A percentile compares a stretch with the other conserved stretches of the same genome.
These are phyloP conservation scores for Belonocnema kinseyi DNA, from an alignment of 1,140 invertebrate genomes.

Conservation along the genomic window DNA sequence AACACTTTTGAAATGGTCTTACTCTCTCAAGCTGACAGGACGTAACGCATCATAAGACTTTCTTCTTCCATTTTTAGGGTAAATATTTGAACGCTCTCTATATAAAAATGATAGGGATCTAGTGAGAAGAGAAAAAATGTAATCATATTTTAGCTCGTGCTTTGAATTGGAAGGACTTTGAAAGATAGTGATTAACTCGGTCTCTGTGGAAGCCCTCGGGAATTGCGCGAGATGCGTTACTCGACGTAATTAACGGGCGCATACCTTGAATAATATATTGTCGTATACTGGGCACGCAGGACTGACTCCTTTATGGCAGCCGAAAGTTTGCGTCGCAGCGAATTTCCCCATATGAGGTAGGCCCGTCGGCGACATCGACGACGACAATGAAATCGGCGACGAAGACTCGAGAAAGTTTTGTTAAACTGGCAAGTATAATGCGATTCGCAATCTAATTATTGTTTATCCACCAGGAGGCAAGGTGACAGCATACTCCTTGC, in stretches of 20 bases:
- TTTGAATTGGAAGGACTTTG: slow-evolving; percentile 19
- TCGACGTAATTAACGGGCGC: slow-evolving; percentile 20
- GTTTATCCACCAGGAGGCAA: slow-evolving; percentile 1
- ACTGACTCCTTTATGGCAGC: slow-evolving; percentile 27
- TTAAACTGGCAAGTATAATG: slow-evolving; percentile 26
- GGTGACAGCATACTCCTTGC: slow-evolving; percentile 6
- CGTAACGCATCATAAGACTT: too few species aligned
- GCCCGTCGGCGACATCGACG: slow-evolving; percentile 26
- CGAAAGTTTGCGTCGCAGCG: slow-evolving; percentile 23
- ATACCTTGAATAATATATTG: slow-evolving; percentile 16
- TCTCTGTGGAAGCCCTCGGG: slow-evolving; percentile 11
- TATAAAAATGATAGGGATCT: not conserved
- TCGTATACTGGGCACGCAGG: slow-evolving; percentile 26
- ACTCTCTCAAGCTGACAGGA: too few species aligned
- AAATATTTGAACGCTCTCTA: not conserved
- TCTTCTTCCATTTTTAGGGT: too few species aligned
- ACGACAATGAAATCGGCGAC: slow-evolving; percentile 25
- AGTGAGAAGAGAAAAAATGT: not conserved
- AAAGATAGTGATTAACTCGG: slow-evolving; percentile 12
- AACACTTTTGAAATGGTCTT: too few species aligned
- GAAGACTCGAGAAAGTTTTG: slow-evolving; percentile 29
- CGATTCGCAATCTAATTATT: slow-evolving; percentile 30
- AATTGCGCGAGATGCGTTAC: slow-evolving; percentile 26
- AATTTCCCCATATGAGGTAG: slow-evolving; percentile 29
- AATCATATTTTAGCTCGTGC: slow-evolving; percentile 6